Percentiles rank a stretch among this genome's conserved stretches.
Evolutionary conservation across 2,888 invertebrate species (phyloP).

Genomic region (Apoda limacodes): DNA sequence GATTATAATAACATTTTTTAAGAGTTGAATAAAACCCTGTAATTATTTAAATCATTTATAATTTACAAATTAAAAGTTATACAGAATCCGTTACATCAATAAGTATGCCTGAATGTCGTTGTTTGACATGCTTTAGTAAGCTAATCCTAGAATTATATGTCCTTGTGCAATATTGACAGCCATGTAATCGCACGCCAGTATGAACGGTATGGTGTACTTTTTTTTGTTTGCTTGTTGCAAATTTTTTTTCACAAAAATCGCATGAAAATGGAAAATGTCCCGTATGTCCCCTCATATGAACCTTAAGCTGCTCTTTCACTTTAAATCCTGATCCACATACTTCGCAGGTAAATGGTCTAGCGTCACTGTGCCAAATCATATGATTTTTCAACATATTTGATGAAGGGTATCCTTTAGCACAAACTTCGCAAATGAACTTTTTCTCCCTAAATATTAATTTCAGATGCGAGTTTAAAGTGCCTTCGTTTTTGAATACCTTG

Average conservation of each 20-base stretch:
- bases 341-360: constrained; percentile 14
- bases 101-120: no score
- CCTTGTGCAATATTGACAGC: constrained; percentile 24
- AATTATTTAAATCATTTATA: no score
- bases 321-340: constrained; percentile 15
- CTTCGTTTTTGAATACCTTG: constrained; percentile 15
- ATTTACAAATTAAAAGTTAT: no score
- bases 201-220: constrained; percentile 25
- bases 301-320: constrained; percentile 15
- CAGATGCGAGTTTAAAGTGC: constrained; percentile 12
- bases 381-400: constrained; percentile 14
- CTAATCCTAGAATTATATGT: constrained; percentile 25
- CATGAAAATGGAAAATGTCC: constrained; percentile 16
- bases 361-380: constrained; percentile 17
- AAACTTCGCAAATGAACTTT: constrained; percentile 12
- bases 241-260: no score
- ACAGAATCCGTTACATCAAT: no score
- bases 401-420: constrained; percentile 13
- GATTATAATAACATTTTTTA: no score
- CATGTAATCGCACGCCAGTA: constrained; percentile 23
- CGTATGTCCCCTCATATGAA: constrained; percentile 16
- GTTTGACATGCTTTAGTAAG: constrained; percentile 29
- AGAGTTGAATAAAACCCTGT: no score
- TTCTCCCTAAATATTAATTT: constrained; percentile 12
- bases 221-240: no score